Base-by-base conservation (phyloP, 2,888 invertebrate genomes). In the Hirtodrosophila duncani region DNA sequence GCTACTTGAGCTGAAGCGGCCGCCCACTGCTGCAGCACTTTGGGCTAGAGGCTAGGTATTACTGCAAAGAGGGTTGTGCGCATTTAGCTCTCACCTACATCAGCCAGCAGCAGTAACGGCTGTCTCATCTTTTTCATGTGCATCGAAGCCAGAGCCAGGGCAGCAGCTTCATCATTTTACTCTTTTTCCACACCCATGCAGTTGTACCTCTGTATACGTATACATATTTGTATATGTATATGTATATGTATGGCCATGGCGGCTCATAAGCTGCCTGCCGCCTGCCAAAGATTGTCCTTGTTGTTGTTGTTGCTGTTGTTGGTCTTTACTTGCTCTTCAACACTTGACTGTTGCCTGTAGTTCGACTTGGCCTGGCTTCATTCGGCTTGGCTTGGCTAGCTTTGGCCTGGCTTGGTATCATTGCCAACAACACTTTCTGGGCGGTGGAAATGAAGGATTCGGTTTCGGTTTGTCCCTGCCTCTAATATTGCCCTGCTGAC, bases 51-150 rank as follows among this genome's bases (percentile, higher is more conserved):
- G n/a, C n/a, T n/a, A 21, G 11, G 13, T 30, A 24, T 26, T 20
- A 31, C 16, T 48, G 52, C 65, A 64, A n/a, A n/a, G n/a, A n/a
- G n/a, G n/a, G 65, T 65, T 59, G 65, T 48, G 24, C 59, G 60
- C 61, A 62, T 62, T 65, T 63, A 63, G 48, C 53, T 44, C 61
- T 60, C 46, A 33, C 33, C 62, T 33, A n/a, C n/a, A n/a, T n/a
- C 21, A 18, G 5, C 10, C n/a, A 31, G 7, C 18, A 37, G 49
- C 51, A 68, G 53, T 52, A 27, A 36, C 29, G 67, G 63, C 70
- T 67, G 48, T 61, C 60, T 79, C 67, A 79, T 74, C 75, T 71
- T 70, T 71, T 67, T 72, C 52, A 72, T 58, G 78, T 77, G 72
- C 72, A 67, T 50, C 48, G 50, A 37, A 57, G 26, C 38, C 21